Conservation (phyloP, 2,888 invertebrate species). For the Craniophora ligustri region DNA sequence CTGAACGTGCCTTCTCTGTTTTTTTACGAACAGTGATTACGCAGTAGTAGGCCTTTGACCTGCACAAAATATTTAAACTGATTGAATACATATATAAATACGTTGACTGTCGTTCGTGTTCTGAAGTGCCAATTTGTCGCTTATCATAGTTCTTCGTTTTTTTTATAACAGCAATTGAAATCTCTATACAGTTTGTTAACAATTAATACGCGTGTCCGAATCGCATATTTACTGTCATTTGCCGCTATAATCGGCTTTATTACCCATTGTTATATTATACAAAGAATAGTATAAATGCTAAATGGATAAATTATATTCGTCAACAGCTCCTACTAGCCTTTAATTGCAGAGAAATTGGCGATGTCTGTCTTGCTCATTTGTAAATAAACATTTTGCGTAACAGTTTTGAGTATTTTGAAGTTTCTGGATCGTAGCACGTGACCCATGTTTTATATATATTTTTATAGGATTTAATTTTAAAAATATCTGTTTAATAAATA, state of each 20-base stretch:
- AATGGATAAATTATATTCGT: conserved; percentile 62
- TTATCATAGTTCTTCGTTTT: conserved; percentile 10
- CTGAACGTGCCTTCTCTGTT: conserved; percentile 17
- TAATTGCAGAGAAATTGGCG: conserved; percentile 33
- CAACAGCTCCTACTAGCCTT: conserved; percentile 40
- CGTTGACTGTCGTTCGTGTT: too few species aligned
- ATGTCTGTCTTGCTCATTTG: background rate
- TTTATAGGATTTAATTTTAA: too few species aligned
- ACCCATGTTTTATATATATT: too few species aligned
- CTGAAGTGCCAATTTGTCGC: conserved; percentile 7
- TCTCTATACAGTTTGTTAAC: conserved; percentile 28
- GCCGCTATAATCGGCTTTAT: conserved; percentile 62
- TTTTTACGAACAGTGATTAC: background rate
- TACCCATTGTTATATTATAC: conserved; percentile 68
- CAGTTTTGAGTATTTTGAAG: too few species aligned
- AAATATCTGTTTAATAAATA: too few species aligned
- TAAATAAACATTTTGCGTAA: too few species aligned
- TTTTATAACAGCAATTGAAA: conserved; percentile 26
- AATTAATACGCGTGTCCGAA: conserved; percentile 47
- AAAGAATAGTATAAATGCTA: conserved; percentile 65
- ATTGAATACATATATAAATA: too few species aligned
- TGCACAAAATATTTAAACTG: background rate
- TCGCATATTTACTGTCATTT: conserved; percentile 60
- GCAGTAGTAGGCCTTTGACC: background rate
- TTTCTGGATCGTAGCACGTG: too few species aligned